Percentiles rank a stretch among this genome's conserved stretches.
These are phyloP conservation scores for Calosoma granatense DNA, from an alignment of 1,140 invertebrate species.

Conservation along the genomic window DNA sequence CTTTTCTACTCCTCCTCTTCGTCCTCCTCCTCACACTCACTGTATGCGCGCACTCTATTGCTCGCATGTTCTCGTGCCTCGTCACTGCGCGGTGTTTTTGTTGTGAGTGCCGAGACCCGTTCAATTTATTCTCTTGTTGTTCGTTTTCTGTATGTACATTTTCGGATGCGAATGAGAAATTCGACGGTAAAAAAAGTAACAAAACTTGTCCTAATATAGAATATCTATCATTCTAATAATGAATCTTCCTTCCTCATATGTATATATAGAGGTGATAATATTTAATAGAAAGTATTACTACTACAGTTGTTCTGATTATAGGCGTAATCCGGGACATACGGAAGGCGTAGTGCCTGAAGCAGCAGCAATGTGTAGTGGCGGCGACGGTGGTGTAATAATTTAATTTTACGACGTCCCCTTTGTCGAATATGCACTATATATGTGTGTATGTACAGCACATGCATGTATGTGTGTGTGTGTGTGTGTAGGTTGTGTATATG, in stretches of 20 bases:
- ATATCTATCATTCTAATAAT: too few relatives aligned
- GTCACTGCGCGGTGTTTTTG: not conserved
- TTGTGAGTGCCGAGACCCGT: not conserved
- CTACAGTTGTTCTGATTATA: too few relatives aligned
- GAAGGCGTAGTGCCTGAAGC: not conserved
- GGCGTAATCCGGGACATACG: not conserved
- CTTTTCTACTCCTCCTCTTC: not conserved
- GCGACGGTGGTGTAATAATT: constrained; percentile 19
- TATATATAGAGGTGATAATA: too few relatives aligned
- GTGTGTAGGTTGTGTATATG: not conserved
- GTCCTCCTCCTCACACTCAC: too few relatives aligned
- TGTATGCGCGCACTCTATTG: too few relatives aligned
- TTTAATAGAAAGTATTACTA: too few relatives aligned
- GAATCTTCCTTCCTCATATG: too few relatives aligned
- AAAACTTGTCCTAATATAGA: too few relatives aligned
- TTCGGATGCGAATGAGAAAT: not conserved
- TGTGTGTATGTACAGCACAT: not conserved
- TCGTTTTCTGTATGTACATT: not conserved
- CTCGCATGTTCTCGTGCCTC: too few relatives aligned
- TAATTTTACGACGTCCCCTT: constrained; percentile 15
- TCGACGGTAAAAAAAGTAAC: too few relatives aligned
- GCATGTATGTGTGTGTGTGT: not conserved
- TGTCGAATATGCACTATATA: too few relatives aligned
- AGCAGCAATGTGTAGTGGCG: too few relatives aligned
- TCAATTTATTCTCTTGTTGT: not conserved